Conservation (phyloP, 2,113 vertebrate species). For the Otolemur garnettii region DNA sequence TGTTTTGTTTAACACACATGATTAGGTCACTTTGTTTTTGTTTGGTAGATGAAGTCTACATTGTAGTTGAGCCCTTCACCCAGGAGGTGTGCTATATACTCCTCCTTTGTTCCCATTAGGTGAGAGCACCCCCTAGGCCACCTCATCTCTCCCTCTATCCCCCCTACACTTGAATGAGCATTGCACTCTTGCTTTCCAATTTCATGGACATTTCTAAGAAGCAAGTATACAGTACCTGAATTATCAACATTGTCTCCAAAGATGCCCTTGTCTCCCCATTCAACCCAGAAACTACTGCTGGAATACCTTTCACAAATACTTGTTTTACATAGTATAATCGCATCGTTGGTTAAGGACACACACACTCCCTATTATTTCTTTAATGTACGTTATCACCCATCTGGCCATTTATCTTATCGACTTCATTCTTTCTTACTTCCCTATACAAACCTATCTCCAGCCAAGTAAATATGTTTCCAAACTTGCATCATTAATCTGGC, state of each 20-base stretch:
- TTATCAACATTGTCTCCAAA: background rate
- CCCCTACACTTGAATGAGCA: background rate
- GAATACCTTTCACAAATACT: background rate
- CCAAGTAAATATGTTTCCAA: constrained; percentile 14
- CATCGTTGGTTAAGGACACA: constrained; percentile 2
- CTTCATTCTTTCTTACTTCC: background rate
- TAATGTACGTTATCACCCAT: background rate
- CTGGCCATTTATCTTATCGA: background rate
- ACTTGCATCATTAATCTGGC: background rate
- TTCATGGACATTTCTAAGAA: background rate
- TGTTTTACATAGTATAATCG: background rate
- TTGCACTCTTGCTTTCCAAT: background rate
- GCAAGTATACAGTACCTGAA: background rate
- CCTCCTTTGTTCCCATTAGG: too few species aligned
- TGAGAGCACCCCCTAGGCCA: too few species aligned
- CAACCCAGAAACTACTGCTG: background rate
- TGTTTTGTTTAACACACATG: too few species aligned
- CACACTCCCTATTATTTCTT: background rate
- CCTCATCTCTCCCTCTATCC: too few species aligned
- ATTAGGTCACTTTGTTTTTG: too few species aligned
- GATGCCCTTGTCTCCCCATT: background rate
- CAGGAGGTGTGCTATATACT: too few species aligned
- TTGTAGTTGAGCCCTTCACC: too few species aligned
- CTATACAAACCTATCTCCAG: background rate
- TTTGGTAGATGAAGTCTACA: too few species aligned